Evolutionary conservation across 1,140 invertebrate species (phyloP), one percentile per base, ranked within the genome.

Genomic region (Lanistes nyassanus): DNA sequence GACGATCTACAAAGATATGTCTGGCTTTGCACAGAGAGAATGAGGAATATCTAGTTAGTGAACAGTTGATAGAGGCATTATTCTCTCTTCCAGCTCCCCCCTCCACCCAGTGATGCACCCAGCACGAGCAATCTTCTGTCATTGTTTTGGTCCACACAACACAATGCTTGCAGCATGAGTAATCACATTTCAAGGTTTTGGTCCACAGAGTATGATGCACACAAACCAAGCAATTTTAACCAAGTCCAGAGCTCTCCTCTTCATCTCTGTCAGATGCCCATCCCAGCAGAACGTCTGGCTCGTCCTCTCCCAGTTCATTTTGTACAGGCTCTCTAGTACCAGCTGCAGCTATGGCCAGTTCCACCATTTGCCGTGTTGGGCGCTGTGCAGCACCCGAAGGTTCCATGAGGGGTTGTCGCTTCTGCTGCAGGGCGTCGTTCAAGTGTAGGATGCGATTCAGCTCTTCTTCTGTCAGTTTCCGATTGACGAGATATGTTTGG

Each of bases 361-460:
- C 31, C 42, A 26, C 31, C 29, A 51, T 26, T 31, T 62, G 39
- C 37, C 34, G n/a, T 42, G 16, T 21, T 16, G 6, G 62, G n/a
- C 7, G 21, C 31, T 4, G 31, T 36, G 29, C 7, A 29, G 56
- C 23, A n/a, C n/a, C 53, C 29, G 34, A 34, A 26, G 42, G 23
- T n/a, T 66, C 23, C 64, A 3, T 19, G 21, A 11, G 6, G 4
- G 39, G 21, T 31, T 47, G 39, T 36, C 29, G 13, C 4, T 77
- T 37, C 21, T 66, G 36, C 51, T 53, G 64, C 5, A 80, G n/a
- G 11, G 75, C 77, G 34, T 80, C 76, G 55, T 80, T 80, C 26
- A 80, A 78, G 65, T 66, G 58, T 51, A 78, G 65, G 23, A 80
- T 72, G 21, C 72, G 39, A 62, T 78, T 74, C 13, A 78, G 65